Conservation (phyloP, 2,888 invertebrate species). For the Drosophila emarginata region DNA sequence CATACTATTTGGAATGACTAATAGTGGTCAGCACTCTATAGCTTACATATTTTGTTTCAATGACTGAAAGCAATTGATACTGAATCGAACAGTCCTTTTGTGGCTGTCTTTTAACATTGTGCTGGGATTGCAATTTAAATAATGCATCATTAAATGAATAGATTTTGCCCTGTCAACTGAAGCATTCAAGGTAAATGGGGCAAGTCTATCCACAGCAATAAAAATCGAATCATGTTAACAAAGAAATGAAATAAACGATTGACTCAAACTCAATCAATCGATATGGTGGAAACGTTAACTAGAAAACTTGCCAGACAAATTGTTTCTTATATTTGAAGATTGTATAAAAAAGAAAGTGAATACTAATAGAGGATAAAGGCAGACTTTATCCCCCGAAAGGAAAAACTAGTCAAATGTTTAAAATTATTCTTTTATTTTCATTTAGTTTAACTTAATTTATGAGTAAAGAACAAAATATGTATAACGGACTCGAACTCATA, state of each 20-base stretch:
- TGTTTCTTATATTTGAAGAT: not conserved
- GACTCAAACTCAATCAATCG: slow-evolving; percentile 55
- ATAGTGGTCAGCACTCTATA: not conserved
- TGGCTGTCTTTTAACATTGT: slow-evolving; percentile 34
- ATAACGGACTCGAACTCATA: too few species aligned
- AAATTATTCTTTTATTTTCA: too few species aligned
- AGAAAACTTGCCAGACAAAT: slow-evolving; percentile 17
- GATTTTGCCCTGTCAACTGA: slow-evolving; percentile 37
- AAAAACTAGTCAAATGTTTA: too few species aligned
- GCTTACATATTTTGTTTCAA: not conserved
- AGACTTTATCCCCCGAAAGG: too few species aligned
- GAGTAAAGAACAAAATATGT: too few species aligned
- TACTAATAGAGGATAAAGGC: too few species aligned
- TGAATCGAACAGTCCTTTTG: slow-evolving; percentile 38
- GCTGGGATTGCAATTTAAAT: slow-evolving; percentile 65
- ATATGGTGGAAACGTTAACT: slow-evolving; percentile 20
- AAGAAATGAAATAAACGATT: slow-evolving; percentile 71
- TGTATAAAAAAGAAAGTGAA: not conserved
- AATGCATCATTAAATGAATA: slow-evolving; percentile 66
- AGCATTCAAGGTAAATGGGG: slow-evolving; percentile 69
- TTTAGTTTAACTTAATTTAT: too few species aligned
- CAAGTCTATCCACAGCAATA: slow-evolving; percentile 62
- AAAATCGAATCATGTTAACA: slow-evolving; percentile 71
- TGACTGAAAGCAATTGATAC: slow-evolving; percentile 27
- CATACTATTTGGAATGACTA: not conserved